Base-by-base conservation (phyloP, 2,113 vertebrate species). In the Platanista minor region DNA sequence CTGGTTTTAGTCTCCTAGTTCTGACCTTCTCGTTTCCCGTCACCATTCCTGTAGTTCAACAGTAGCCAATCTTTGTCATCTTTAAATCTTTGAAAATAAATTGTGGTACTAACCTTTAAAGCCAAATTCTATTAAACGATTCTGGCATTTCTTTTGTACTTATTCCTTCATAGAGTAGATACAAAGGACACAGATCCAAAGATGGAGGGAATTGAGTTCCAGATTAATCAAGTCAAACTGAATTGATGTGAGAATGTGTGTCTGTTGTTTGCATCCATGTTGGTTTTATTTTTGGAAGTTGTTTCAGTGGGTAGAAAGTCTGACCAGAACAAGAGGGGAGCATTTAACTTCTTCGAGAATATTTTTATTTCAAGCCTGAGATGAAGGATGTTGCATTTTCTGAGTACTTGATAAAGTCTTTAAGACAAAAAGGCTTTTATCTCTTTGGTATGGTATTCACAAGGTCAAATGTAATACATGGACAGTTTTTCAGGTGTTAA, bases 1-100 rank as follows among this genome's bases (percentile, higher is more conserved):
- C 14, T 87, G 4, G 20, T 72, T 95, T 88, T 93, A 92, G 12
- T 72, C 13, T 52, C 27, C 57, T 91, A 66, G 43, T 71, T 96
- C 43, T 36, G 83, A 74, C 36, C 66, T 78, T 41, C 1, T 66
- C 1, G 0, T 77, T 90, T 94, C 57, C 94, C 1, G 1, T 92
- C 46, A 62, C 9, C 10, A 21, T 64, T 33, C 17, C 52, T 57
- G 7, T 78, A 36, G 49, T 57, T 95, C 36, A 36, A 6, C 31
- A 23, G 13, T 72, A 87, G 43, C 31, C 33, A 8, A 1, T 74
- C 6, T 86, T 61, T 74, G 23, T 85, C 46, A 46, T 96, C 74
- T 93, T 97, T 85, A 71, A 87, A 88, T 91, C 33, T 94, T 59
- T 61, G 90, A 87, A 97, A 92, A 39, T 91, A 2, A 85, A 81